phyloP scores from a whole-genome alignment of 2,797 vertebrate genomes.

The Poliocrania exsul region DNA sequence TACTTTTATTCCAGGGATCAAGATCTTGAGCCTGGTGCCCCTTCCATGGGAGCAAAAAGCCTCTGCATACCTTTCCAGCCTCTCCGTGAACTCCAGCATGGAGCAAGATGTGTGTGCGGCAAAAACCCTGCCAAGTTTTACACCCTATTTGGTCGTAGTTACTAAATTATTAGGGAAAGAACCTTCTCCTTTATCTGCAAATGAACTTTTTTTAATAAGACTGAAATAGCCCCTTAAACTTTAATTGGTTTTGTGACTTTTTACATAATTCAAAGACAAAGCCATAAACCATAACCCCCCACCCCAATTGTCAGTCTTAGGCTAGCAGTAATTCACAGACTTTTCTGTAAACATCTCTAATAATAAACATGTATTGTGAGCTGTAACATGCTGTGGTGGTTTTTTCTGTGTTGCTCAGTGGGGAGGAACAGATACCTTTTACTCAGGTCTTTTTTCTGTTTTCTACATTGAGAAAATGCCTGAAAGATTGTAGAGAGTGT shows the following conservation, averaged over 20 bases:
- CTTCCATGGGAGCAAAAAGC: constrained; percentile 98
- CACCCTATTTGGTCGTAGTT: constrained; percentile 95
- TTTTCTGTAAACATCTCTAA: constrained; percentile 77
- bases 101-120: constrained; percentile 87
- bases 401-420: not conserved
- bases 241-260: constrained; percentile 74
- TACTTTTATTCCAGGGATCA: constrained; percentile 87
- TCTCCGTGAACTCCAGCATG: constrained; percentile 82
- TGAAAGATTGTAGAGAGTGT: not conserved
- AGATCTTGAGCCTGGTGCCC: constrained; percentile 94
- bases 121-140: constrained; percentile 92
- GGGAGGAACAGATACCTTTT: not conserved
- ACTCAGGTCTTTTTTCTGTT: not conserved
- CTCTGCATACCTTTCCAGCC: constrained; percentile 96
- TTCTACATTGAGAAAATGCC: not conserved
- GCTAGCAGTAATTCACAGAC: constrained; percentile 64
- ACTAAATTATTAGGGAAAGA: constrained; percentile 77
- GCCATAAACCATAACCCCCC: constrained; percentile 30
- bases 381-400: not conserved
- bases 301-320: constrained; percentile 48
- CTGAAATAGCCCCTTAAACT: constrained; percentile 50
- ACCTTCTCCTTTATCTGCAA: constrained; percentile 35
- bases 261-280: constrained; percentile 69
- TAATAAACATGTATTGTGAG: constrained; percentile 79
- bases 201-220: constrained; percentile 70